Evolutionary conservation across 2,113 vertebrate genomes (phyloP).

Genomic region (Falco punctatus): DNA sequence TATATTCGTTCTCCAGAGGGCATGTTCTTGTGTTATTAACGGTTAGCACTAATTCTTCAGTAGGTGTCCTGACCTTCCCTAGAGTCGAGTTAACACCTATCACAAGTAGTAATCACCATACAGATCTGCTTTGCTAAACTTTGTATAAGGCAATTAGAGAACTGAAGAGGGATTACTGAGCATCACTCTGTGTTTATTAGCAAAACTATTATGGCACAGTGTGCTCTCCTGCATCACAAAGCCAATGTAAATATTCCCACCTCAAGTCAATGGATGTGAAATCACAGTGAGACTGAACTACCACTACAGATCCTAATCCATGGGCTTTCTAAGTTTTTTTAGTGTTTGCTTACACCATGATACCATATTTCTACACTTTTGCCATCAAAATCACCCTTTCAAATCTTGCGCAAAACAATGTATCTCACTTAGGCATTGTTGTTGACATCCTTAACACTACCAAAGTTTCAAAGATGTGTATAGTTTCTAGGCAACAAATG

Average conservation of each 20-base stretch:
- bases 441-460: background rate
- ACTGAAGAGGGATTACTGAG: background rate
- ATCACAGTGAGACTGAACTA: background rate
- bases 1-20: background rate
- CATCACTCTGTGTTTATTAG: background rate
- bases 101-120: background rate
- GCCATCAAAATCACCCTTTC: background rate
- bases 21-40: background rate
- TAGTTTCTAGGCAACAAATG: background rate
- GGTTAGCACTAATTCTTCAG: background rate
- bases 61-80: background rate
- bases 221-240: background rate
- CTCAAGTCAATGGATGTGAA: background rate
- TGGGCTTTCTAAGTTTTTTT: background rate
- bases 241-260: background rate
- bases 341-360: background rate
- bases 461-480: background rate
- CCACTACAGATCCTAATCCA: background rate
- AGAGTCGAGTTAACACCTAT: background rate
- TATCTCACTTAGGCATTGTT: background rate
- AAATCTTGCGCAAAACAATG: background rate
- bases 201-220: background rate
- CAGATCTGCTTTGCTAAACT: background rate
- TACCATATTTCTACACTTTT: background rate
- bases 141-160: rapidly evolving